Evolutionary conservation across 2,888 invertebrate genomes (phyloP).

Genomic region (Cacoxenus indagator): DNA sequence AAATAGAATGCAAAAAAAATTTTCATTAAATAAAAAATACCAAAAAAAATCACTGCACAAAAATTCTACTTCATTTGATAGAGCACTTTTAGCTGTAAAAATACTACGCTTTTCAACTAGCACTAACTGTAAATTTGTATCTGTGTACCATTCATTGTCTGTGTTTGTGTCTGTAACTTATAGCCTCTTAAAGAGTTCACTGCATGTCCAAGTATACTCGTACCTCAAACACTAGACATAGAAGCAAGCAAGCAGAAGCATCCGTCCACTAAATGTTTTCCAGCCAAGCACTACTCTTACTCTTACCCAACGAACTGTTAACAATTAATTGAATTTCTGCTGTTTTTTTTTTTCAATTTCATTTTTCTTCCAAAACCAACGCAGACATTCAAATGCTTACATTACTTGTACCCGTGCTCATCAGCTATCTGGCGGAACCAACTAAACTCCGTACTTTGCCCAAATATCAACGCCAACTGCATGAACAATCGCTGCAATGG

Average conservation of each 20-base stretch:
- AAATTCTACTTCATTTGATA: slow-evolving; percentile 12
- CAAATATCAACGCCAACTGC: slow-evolving; percentile 79
- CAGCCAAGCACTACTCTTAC: no score
- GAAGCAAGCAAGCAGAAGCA: not conserved
- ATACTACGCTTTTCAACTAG: not conserved
- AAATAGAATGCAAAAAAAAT: not conserved
- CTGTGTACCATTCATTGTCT: not conserved
- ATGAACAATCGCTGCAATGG: slow-evolving; percentile 91
- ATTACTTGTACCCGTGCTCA: slow-evolving; percentile 90
- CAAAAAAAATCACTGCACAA: not conserved
- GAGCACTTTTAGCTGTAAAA: slow-evolving; percentile 30
- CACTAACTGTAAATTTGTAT: not conserved
- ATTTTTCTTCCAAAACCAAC: not conserved
- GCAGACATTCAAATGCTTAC: slow-evolving; percentile 94
- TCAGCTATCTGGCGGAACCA: slow-evolving; percentile 85
- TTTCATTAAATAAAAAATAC: no score
- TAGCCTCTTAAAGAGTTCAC: not conserved
- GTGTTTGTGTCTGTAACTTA: not conserved
- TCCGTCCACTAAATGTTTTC: not conserved
- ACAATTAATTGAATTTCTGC: no score
- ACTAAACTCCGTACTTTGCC: slow-evolving; percentile 75
- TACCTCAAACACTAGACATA: not conserved
- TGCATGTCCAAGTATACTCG: not conserved
- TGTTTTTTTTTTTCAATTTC: no score
- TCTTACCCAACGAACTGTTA: no score